Percentiles rank a stretch among this genome's conserved stretches.
Evolutionary conservation across 2,113 vertebrate genomes (phyloP).

Genomic region (Grantiella picta): DNA sequence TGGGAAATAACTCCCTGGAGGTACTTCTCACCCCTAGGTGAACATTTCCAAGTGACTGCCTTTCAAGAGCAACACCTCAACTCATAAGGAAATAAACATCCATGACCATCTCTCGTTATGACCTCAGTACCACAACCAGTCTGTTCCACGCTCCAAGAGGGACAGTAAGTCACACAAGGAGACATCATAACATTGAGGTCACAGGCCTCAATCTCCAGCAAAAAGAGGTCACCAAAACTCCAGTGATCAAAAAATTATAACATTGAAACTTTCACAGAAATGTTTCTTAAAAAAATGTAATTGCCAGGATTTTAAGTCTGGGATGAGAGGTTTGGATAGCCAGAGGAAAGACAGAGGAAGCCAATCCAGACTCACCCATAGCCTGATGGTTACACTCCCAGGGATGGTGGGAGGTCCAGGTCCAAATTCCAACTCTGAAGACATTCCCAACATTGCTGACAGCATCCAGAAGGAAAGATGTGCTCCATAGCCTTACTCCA

Average conservation of each 20-base stretch:
- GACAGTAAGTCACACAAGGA: background rate
- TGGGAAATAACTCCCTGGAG: background rate
- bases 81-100: background rate
- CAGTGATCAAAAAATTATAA: background rate
- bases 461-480: background rate
- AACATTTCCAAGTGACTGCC: background rate
- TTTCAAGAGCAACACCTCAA: background rate
- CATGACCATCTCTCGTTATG: accelerated
- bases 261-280: background rate
- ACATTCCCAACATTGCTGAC: background rate
- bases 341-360: background rate
- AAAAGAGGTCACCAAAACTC: background rate
- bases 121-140: background rate
- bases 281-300: background rate
- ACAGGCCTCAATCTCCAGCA: background rate
- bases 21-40: background rate
- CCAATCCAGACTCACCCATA: background rate
- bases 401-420: background rate
- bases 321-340: background rate
- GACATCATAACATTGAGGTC: background rate
- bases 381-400: accelerated
- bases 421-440: background rate
- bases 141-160: background rate
- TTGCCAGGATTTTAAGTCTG: background rate
- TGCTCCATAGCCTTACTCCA: background rate